Base-by-base conservation (phyloP, 2,113 vertebrate genomes). In the rabbit (Oryctolagus cuniculus) region DNA sequence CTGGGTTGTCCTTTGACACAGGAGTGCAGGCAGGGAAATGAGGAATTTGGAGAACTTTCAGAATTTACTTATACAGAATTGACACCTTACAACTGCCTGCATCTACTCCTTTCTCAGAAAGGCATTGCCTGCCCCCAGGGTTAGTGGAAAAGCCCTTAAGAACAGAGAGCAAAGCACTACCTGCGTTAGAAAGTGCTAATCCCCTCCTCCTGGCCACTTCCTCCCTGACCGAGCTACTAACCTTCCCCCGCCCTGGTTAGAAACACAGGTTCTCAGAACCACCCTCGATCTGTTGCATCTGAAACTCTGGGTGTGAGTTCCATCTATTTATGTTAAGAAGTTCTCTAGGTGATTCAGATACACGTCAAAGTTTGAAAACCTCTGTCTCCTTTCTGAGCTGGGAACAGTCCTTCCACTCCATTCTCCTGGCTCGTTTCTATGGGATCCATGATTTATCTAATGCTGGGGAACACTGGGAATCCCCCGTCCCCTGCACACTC, bases 311-410 rank as follows among this genome's bases (percentile, higher is more conserved):
- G 27, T 38, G 8, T 9, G 8, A 15, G 58, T 44, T 61, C 16
- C 15, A 25, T 9, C 2, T 2, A 10, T 36, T 0, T 2, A 4
- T n/a, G n/a, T 34, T 6, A 38, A 22, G 16, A 36, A 29, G 27
- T 22, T 5, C 16, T 2, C n/a, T 9, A 34, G 17, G 31, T 7
- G 74, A 25, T 38, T 55, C 49, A 29, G 74, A 22, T 36, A 34
- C 55, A 63, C 22, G 7, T 38, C 1, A 10, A 27, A 22, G 74
- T 31, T 15, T 69, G 49, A 29, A 69, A 19, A 6, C 16, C 24
- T 24, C 31, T 73, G 67, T 36, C 84, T 38, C 25, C 25, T 44
- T 38, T 17, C 25, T 16, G 25, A 44, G 53, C 25, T 15, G 49
- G 78, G 31, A 34, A 13, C 1, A 0, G 55, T 27, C 51, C 51